These are phyloP conservation scores for Porites lutea DNA, from an alignment of 64 coral and sea anemone genomes.

Conservation along the genomic window DNA sequence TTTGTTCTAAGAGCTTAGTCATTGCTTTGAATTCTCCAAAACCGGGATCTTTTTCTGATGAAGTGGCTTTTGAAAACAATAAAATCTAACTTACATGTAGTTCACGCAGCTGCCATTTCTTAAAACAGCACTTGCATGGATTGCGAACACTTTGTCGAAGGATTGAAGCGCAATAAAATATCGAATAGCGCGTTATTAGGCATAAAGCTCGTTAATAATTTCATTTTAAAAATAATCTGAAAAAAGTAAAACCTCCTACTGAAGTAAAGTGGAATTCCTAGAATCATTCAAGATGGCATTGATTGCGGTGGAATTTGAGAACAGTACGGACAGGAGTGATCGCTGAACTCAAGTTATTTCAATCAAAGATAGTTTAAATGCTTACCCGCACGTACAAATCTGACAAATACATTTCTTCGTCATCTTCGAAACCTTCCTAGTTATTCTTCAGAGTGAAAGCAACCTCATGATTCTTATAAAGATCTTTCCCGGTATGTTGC, in stretches of 20 bases:
- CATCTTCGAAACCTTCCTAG: slow-evolving; percentile 1
- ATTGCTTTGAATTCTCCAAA: neutral
- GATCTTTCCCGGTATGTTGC: neutral
- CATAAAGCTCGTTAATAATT: neutral
- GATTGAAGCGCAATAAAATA: too few relatives aligned
- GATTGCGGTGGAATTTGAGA: slow-evolving; percentile 19
- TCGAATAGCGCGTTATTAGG: neutral
- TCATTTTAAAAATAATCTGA: too few relatives aligned
- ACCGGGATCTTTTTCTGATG: neutral
- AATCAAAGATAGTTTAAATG: slow-evolving; percentile 14
- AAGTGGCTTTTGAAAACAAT: slow-evolving; percentile 9
- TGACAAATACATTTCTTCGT: slow-evolving; percentile 98
- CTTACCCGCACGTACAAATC: slow-evolving; percentile 97
- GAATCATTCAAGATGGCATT: neutral
- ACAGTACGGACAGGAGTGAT: too few relatives aligned
- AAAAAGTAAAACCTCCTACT: neutral
- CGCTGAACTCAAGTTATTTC: neutral
- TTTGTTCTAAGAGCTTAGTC: neutral
- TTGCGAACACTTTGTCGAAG: neutral
- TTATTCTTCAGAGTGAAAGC: neutral
- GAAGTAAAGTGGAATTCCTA: neutral
- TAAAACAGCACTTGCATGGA: neutral
- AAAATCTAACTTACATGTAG: neutral
- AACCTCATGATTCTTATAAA: neutral
- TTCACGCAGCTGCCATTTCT: neutral